These are phyloP conservation scores for Bos javanicus DNA, from an alignment of 2,113 vertebrate genomes.

Conservation along the genomic window DNA sequence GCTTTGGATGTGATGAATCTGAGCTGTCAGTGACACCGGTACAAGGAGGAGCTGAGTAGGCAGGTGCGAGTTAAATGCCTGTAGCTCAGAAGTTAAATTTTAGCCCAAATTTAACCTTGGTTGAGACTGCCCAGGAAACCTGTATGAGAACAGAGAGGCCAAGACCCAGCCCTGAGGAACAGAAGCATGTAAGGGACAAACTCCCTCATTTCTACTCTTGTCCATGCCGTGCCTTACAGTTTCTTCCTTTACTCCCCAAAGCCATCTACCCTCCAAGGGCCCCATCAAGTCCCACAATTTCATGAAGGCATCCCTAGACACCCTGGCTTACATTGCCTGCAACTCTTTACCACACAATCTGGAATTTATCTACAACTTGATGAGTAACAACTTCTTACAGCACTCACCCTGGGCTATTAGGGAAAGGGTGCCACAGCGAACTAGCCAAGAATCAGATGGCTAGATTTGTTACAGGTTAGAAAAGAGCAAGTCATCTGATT, in stretches of 20 bases:
- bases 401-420: neutral
- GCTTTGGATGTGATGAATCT: neutral
- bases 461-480: neutral
- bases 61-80: neutral
- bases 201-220: neutral
- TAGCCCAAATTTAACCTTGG: neutral
- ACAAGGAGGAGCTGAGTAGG: slow-evolving; percentile 3
- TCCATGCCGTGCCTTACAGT: neutral
- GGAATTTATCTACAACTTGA: neutral
- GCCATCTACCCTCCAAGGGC: neutral
- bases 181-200: neutral
- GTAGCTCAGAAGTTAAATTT: slow-evolving; percentile 2
- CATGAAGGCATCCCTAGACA: neutral
- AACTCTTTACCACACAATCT: neutral
- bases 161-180: neutral
- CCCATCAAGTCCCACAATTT: neutral
- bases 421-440: neutral
- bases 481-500: neutral
- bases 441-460: neutral
- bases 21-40: neutral
- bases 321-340: neutral
- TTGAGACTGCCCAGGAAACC: neutral
- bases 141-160: neutral
- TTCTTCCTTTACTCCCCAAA: neutral
- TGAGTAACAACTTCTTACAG: neutral